Evolutionary conservation across 1,140 invertebrate genomes (phyloP), one percentile per base, ranked within the genome.

Genomic region (Neocloeon triangulifer): DNA sequence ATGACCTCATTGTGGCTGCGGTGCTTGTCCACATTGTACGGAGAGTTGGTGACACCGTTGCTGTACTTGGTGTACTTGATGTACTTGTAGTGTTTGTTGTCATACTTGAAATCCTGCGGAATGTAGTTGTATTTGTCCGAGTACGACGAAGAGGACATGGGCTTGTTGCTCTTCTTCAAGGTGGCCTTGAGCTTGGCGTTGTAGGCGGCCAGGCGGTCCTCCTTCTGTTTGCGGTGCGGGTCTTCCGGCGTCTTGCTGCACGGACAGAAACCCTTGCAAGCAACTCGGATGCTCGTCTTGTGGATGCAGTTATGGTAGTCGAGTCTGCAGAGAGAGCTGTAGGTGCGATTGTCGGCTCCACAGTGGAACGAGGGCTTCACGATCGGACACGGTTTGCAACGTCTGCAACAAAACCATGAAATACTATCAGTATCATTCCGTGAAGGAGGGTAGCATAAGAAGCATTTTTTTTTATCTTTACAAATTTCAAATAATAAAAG

Each of bases 291-390:
- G 38, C 61, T 59, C 19, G 71, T 69, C 40, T 64, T 69, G 53
- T 84, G 77, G 51, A 88, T 76, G 56, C 84, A 89, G 57, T 88
- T 89, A 59, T 85, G 79, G 54, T 85, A 84, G 53, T 85, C 74
- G 41, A 89, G 60, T 39, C 80, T 66, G 52, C 81, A 88, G 31
- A 77, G 61, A 32, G 81, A 86, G 48, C 79, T 85, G 59, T 88
- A 88, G n/a, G 84, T 88, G 42, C 73, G 66, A 59, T 89, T 88
- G 59, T 89, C 81, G 19, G 69, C 70, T 37, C 81, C 84, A 54
- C 84, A 88, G 30, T 86, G 61, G 64, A 86, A 85, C 39, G 67
- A 66, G 19, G 77, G 75, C 42, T 76, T 66, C 42, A 69, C 58
- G 41, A 80, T 69, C 26, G 77, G 69, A 59, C 80, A 78, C 36